These are phyloP conservation scores for Dipus sagitta DNA, from an alignment of 2,797 vertebrate species.

Conservation along the genomic window DNA sequence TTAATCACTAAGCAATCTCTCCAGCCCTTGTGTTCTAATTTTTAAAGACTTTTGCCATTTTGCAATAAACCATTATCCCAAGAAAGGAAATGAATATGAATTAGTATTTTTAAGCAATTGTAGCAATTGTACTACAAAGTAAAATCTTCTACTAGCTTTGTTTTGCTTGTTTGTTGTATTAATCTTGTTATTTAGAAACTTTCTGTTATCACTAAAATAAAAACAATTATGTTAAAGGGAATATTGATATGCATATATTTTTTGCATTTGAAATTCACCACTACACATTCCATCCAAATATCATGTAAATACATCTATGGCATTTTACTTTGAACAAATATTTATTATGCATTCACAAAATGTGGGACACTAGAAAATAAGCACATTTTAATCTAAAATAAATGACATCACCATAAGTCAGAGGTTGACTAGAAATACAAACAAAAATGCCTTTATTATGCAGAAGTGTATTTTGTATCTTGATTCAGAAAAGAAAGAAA, in stretches of 20 bases:
- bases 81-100: not conserved
- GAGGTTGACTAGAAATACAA: not conserved
- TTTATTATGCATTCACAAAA: constrained; percentile 34
- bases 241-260: not conserved
- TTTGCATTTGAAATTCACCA: constrained; percentile 50
- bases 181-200: not conserved
- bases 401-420: constrained; percentile 24
- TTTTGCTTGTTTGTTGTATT: not conserved
- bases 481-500: constrained; percentile 35
- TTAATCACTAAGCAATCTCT: too few species aligned
- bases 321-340: constrained; percentile 50
- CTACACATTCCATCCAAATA: not conserved
- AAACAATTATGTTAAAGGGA: not conserved
- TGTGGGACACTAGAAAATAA: not conserved
- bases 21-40: not conserved
- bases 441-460: constrained; percentile 26
- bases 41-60: not conserved
- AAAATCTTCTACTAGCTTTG: not conserved
- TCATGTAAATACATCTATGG: not conserved
- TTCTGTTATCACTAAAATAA: constrained; percentile 15
- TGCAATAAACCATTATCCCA: not conserved
- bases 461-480: constrained; percentile 22
- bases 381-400: constrained; percentile 15
- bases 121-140: not conserved
- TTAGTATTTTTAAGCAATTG: not conserved